Base-by-base conservation (phyloP, 1,140 invertebrate genomes). In the Apolygus lucorum region DNA sequence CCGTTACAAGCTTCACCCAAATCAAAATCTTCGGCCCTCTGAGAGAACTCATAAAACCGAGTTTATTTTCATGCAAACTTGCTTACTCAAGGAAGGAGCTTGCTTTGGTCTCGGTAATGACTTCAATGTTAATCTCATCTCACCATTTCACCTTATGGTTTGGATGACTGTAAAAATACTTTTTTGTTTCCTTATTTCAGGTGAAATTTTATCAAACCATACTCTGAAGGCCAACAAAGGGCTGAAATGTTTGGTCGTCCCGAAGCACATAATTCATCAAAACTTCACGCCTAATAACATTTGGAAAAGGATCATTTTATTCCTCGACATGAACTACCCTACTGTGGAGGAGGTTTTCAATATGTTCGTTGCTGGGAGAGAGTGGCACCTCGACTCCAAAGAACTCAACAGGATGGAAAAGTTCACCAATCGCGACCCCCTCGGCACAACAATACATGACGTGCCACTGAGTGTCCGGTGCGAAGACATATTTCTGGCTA, bases 301-400 rank as follows among this genome's bases (percentile, higher is more conserved):
- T n/a, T 70, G 68, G 68, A 29, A 65, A 52, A 70, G 63, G 49
- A 70, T 70, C 2, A 70, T 70, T 28, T 26, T 70, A 4, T 70
- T 70, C 28, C 21, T 70, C 11, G 28, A 70, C 24, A 70, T 63
- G 63, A 63, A 52, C 24, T 70, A 65, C 24, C 68, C 68, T 2
- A 49, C 63, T 2, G 13, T 62, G 22, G 42, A 70, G 52, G 42
- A 70, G 2, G 42, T 70, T 52, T 70, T 70, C 25, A 25, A 70
- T 21, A 25, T 63, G 34, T 70, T 70, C 27, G 14, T 70, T 11
- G 24, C 42, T 17, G 63, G 68, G 4, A 42, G 68, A 13, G 63
- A 70, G 28, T 65, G 68, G 68, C 26, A 28, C 22, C 22, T 29
- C 17, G 28, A 63, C 29, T 28, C 68, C 0, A 54, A 69, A 28